Percentiles rank a stretch among this genome's conserved stretches.
Conservation (phyloP, 2,113 vertebrate species). For the Irena cyanogastra region DNA sequence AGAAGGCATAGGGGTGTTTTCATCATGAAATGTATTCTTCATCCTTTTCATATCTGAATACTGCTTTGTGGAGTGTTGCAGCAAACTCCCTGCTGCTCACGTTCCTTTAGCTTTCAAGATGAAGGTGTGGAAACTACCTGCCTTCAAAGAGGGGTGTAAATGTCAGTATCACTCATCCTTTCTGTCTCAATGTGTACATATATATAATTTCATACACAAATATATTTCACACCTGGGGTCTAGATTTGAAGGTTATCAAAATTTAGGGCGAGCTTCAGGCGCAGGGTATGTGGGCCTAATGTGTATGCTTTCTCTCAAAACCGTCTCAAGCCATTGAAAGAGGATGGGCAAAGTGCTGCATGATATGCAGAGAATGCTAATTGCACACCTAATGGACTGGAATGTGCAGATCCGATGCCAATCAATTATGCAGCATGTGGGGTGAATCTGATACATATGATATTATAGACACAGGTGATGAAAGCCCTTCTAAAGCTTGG, state of each 20-base stretch:
- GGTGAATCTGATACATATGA: not conserved
- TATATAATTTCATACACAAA: not conserved
- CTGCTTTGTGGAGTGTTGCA: not conserved
- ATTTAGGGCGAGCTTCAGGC: not conserved
- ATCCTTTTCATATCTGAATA: not conserved
- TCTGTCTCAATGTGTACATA: accelerated
- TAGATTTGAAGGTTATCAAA: not conserved
- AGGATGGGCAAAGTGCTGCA: not conserved
- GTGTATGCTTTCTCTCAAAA: not conserved
- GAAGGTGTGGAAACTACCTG: too few species aligned
- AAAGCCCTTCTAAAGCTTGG: not conserved
- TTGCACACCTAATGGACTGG: not conserved
- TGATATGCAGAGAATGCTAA: not conserved
- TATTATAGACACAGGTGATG: not conserved
- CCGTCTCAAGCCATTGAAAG: not conserved
- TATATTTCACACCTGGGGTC: not conserved
- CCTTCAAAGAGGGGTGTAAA: not conserved
- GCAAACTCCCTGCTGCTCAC: not conserved
- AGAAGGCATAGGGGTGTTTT: not conserved
- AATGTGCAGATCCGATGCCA: not conserved
- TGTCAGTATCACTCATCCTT: not conserved
- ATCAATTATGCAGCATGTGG: not conserved
- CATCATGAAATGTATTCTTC: not conserved
- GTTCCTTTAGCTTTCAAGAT: not conserved
- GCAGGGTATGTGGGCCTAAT: not conserved